Conservation (phyloP, 1,140 invertebrate species). For the Macrocentrus cingulum region DNA sequence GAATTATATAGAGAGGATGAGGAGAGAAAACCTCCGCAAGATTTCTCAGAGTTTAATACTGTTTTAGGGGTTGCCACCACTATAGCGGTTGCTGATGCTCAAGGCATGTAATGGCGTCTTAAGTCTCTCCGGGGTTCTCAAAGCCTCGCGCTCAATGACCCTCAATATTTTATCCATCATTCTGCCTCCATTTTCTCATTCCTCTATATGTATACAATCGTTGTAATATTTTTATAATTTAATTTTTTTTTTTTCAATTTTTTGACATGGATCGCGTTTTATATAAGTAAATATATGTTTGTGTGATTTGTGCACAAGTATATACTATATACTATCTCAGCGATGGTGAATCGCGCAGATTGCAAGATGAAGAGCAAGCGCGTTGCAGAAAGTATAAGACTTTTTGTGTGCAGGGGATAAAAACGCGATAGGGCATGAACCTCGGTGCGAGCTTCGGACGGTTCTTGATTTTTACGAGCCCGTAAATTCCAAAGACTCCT, state of each 20-base stretch:
- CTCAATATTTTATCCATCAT: slow-evolving; percentile 14
- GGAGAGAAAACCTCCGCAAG: slow-evolving; percentile 46
- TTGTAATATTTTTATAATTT: too few relatives aligned
- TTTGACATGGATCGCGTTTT: too few relatives aligned
- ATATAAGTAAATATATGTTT: too few relatives aligned
- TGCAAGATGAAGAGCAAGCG: slow-evolving; percentile 10
- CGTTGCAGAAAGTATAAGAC: slow-evolving; percentile 1
- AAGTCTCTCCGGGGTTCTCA: slow-evolving; percentile 56
- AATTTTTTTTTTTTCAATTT: too few relatives aligned
- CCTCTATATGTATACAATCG: too few relatives aligned
- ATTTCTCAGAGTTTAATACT: slow-evolving; percentile 59
- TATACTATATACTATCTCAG: too few relatives aligned
- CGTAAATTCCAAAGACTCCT: slow-evolving; percentile 51
- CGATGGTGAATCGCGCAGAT: neutral
- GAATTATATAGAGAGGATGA: slow-evolving; percentile 28
- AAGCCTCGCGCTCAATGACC: neutral
- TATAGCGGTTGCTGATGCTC: slow-evolving; percentile 37
- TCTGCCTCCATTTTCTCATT: neutral
- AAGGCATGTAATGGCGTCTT: slow-evolving; percentile 59
- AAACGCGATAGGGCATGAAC: slow-evolving; percentile 47
- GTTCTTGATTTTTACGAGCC: slow-evolving; percentile 60
- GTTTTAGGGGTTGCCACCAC: slow-evolving; percentile 57
- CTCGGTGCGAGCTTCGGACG: slow-evolving; percentile 52
- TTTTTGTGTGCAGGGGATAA: slow-evolving; percentile 27
- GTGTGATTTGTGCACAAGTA: too few relatives aligned